Evolutionary conservation across 2,888 invertebrate genomes (phyloP).

Genomic region (Lepeophtheirus nordmannii): DNA sequence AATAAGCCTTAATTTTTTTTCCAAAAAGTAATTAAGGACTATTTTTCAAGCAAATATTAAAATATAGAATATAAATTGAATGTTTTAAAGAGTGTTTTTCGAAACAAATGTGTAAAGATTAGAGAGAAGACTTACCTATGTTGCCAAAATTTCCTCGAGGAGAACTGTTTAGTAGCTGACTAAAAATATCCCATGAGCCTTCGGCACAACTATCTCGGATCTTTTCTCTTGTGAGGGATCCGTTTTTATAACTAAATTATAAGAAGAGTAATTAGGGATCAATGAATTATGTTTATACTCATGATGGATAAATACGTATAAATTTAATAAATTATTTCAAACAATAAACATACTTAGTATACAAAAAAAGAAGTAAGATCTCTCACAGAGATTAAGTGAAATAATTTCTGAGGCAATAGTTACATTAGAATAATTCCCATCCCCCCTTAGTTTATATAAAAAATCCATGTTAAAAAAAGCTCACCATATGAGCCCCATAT

Average conservation of each 20-base stretch:
- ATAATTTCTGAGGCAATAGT: not conserved
- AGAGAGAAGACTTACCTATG: slow-evolving; percentile 45
- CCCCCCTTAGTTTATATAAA: slow-evolving; percentile 47
- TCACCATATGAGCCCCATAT: too few species aligned
- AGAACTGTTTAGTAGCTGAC: slow-evolving; percentile 58
- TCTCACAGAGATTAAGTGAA: not conserved
- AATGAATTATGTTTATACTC: too few species aligned
- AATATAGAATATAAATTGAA: too few species aligned
- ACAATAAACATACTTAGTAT: slow-evolving; percentile 18
- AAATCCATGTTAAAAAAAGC: slow-evolving; percentile 57
- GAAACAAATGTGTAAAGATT: too few species aligned
- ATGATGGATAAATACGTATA: not conserved
- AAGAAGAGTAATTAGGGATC: too few species aligned
- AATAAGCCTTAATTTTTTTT: too few species aligned
- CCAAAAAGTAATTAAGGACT: too few species aligned
- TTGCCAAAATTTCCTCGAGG: slow-evolving; percentile 85
- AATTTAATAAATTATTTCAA: slow-evolving; percentile 15
- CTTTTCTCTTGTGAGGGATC: slow-evolving; percentile 72
- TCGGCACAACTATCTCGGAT: slow-evolving; percentile 57
- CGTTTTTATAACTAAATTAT: slow-evolving; percentile 61
- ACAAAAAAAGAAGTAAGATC: slow-evolving; percentile 13
- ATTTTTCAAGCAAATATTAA: too few species aligned
- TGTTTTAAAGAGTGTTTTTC: too few species aligned
- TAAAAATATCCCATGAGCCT: slow-evolving; percentile 68
- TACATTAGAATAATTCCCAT: too few species aligned